Evolutionary conservation across 2,113 vertebrate species (phyloP).

Genomic region (Nicator chloris): DNA sequence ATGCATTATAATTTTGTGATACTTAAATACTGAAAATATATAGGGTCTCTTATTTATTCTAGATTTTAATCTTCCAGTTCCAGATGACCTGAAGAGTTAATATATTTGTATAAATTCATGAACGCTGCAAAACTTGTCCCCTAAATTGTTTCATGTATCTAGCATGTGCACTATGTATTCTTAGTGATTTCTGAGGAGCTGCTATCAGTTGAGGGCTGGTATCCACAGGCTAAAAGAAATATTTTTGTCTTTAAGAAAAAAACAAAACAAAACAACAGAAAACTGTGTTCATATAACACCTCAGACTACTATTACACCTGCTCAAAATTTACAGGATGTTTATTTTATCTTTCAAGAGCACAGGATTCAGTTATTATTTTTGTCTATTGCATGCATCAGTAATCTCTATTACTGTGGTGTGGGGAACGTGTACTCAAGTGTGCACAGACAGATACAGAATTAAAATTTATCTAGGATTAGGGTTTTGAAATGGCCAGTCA

Average conservation of each 20-base stretch:
- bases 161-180: neutral
- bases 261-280: neutral
- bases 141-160: neutral
- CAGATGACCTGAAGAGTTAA: neutral
- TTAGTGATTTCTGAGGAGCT: neutral
- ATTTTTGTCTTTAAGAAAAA: neutral
- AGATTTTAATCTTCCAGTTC: neutral
- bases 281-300: neutral
- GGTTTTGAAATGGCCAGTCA: neutral
- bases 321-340: neutral
- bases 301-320: neutral
- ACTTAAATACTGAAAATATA: neutral
- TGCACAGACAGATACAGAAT: neutral
- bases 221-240: neutral
- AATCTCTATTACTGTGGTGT: neutral
- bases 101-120: neutral
- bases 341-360: neutral
- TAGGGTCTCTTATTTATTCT: neutral
- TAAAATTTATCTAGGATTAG: neutral
- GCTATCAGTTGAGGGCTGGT: neutral
- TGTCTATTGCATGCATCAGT: neutral
- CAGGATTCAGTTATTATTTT: neutral
- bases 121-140: neutral
- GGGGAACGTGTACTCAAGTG: neutral
- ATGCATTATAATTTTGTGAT: neutral